Evolutionary conservation across 2,888 invertebrate species (phyloP).

Genomic region (Arctia plantaginis): DNA sequence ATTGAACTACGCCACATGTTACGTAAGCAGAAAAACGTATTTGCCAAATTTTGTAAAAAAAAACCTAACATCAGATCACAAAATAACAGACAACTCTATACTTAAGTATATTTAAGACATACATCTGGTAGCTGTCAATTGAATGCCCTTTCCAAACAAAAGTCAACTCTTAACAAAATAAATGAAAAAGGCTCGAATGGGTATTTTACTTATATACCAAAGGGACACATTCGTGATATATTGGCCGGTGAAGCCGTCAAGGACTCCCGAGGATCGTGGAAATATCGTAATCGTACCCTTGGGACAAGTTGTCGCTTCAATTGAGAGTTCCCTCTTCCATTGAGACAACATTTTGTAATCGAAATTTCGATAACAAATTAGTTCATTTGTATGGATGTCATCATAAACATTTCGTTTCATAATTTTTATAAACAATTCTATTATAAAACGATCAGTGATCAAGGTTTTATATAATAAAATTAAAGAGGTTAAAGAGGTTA

Average conservation of each 20-base stretch:
- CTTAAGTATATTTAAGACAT: not conserved
- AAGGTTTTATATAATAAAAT: not conserved
- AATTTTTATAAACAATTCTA: not conserved
- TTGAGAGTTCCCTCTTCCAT: slow-evolving; percentile 40
- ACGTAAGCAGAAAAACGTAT: too few species aligned
- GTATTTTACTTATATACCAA: slow-evolving; percentile 38
- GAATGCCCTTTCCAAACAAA: not conserved
- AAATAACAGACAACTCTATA: not conserved
- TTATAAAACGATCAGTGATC: not conserved
- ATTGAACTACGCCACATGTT: too few species aligned
- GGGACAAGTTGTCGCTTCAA: slow-evolving; percentile 55
- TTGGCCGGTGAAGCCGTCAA: slow-evolving; percentile 42
- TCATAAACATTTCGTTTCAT: not conserved
- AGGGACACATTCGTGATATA: slow-evolving; percentile 45
- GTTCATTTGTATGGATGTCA: slow-evolving; percentile 21
- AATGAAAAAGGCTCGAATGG: slow-evolving; percentile 8
- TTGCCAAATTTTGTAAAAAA: not conserved
- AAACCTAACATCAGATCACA: not conserved
- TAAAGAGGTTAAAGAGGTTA: not conserved
- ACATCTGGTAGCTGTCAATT: not conserved
- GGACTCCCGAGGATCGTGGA: slow-evolving; percentile 31
- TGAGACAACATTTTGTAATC: slow-evolving; percentile 35
- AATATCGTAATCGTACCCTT: slow-evolving; percentile 54
- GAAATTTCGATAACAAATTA: slow-evolving; percentile 42
- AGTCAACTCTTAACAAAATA: slow-evolving; percentile 1